Base-by-base conservation (phyloP, 2,797 vertebrate species). In the Melanotaenia maccullochi region DNA sequence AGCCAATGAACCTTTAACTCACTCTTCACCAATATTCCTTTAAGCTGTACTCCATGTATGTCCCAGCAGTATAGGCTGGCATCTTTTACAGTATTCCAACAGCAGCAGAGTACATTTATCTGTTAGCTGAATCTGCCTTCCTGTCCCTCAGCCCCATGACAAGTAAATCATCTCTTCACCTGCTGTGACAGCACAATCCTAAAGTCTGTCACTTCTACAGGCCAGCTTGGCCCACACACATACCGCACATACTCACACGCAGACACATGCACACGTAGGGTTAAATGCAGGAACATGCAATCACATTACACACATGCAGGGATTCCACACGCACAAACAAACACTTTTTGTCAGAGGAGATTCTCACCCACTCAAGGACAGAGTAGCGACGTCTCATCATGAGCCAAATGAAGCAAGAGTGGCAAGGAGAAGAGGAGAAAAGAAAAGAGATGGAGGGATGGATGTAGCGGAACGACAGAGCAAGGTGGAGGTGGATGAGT, bases 311-410 rank as follows among this genome's bases (percentile, higher is more conserved):
- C 71, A 65, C 73, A 67, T 24, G 56, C 49, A 9, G 28, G 42
- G 42, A 67, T 59, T 38, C 70, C n/a, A 14, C 24, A 22, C 56
- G 47, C 59, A 16, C 77, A 75, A 72, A 60, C 75, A 84, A 67
- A 87, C 72, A 75, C 73, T 67, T 68, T 81, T 80, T 67, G 80
- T 89, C 82, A 75, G 74, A 85, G 79, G 67, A 83, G 85, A 84
- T 87, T 81, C 83, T 88, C 68, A 58, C 86, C 82, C 80, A 90
- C 85, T 87, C 86, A 90, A 92, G 91, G 89, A 83, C 88, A 88
- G 84, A 86, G 68, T 68, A 64, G 85, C 91, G 93, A 92, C 90
- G 90, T 86, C 90, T 91, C 92, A 94, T 93, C 91, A 94, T 91
- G 86, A 92, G 87, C 83, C 88, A 91, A 93, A 93, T 92, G 90